phyloP scores from a whole-genome alignment of 2,113 vertebrate species.

The Puntigrus tetrazona region DNA sequence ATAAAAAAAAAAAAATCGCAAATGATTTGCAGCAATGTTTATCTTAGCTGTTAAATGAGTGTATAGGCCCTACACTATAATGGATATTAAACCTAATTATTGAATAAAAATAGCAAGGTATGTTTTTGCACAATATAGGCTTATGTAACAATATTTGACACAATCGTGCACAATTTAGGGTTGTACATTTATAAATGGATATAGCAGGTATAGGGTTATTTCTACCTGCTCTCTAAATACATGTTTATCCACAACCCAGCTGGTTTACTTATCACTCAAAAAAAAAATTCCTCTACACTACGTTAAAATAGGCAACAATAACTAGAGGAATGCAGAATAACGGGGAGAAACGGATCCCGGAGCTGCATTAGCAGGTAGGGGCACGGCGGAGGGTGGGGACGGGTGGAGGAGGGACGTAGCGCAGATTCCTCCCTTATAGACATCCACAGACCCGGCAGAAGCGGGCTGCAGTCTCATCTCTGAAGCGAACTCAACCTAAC shows the following conservation, averaged over 20 bases:
- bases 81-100: not conserved
- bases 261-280: not conserved
- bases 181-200: not conserved
- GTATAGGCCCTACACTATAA: not conserved
- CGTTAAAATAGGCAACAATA: not conserved
- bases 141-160: not conserved
- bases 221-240: not conserved
- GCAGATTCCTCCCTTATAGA: slow-evolving; percentile 10
- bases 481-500: not conserved
- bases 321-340: not conserved
- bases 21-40: not conserved
- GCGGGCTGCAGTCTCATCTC: not conserved
- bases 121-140: not conserved
- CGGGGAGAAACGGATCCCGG: not conserved
- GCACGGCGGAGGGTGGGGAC: slow-evolving; percentile 25
- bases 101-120: not conserved
- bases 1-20: not conserved
- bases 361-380: slow-evolving; percentile 17
- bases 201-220: not conserved
- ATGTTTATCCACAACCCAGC: not conserved
- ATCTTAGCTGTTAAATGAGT: not conserved
- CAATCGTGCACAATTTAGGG: not conserved
- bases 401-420: slow-evolving; percentile 13
- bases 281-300: not conserved
- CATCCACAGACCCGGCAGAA: not conserved